Percentiles rank a stretch among this genome's conserved stretches.
Evolutionary conservation across 1,140 invertebrate genomes (phyloP).

Genomic region (Plodia interpunctella): DNA sequence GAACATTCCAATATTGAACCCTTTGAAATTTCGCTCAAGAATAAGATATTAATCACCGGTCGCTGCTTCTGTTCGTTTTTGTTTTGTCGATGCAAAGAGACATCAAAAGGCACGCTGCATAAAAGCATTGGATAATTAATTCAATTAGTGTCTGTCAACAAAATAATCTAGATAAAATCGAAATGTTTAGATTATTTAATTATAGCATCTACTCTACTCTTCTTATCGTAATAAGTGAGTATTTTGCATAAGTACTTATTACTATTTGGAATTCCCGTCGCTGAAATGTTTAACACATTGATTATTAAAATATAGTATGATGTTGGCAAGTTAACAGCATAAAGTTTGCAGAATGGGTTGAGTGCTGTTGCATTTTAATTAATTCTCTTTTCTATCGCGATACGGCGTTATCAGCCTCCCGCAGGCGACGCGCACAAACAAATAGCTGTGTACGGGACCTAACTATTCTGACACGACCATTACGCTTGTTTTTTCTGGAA

Average conservation of each 20-base stretch:
- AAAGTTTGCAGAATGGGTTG: constrained; percentile 62
- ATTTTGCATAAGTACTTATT: too few species aligned
- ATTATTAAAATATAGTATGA: constrained; percentile 46
- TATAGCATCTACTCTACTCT: too few species aligned
- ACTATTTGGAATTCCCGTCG: background rate
- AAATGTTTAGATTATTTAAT: too few species aligned
- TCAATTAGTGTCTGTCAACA: background rate
- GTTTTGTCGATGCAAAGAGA: constrained; percentile 7
- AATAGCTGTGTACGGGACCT: constrained; percentile 54
- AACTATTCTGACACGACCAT: constrained; percentile 58
- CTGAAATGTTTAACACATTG: constrained; percentile 14
- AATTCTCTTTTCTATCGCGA: constrained; percentile 75
- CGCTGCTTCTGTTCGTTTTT: constrained; percentile 8
- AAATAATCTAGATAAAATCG: background rate
- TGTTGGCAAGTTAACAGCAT: constrained; percentile 35
- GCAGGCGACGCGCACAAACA: constrained; percentile 68
- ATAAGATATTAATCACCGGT: constrained; percentile 15
- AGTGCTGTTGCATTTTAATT: constrained; percentile 75
- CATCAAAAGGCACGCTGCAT: constrained; percentile 10
- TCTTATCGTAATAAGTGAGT: too few species aligned
- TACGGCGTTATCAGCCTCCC: constrained; percentile 63
- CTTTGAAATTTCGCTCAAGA: constrained; percentile 17
- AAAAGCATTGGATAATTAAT: background rate
- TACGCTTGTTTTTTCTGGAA: constrained; percentile 37
- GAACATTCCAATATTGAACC: constrained; percentile 20